Percentiles rank a stretch among this genome's conserved stretches.
phyloP scores from a whole-genome alignment of 2,797 vertebrate genomes.

The Peromyscus attwateri region DNA sequence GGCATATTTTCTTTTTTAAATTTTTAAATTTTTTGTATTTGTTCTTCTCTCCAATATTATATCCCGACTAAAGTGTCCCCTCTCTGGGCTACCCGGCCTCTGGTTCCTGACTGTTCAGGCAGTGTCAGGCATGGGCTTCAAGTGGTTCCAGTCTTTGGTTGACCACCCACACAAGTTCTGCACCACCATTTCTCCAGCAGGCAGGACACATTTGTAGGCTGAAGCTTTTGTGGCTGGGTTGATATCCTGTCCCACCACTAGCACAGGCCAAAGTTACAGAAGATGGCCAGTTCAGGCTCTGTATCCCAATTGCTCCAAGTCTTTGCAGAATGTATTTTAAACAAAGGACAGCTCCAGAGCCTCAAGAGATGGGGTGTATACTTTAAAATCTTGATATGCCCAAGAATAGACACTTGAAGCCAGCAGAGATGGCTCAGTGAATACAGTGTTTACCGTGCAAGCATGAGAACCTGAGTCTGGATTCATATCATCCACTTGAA shows the following conservation, averaged over 20 bases:
- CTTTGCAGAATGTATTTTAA: background rate
- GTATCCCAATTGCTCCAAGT: background rate
- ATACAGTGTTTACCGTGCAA: background rate
- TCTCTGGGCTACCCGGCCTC: background rate
- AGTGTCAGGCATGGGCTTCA: background rate
- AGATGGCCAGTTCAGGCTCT: background rate
- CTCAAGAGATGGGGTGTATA: background rate
- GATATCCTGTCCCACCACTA: background rate
- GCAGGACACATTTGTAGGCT: background rate
- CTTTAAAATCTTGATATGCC: background rate
- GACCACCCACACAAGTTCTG: background rate
- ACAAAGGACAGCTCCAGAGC: background rate
- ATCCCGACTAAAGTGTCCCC: background rate
- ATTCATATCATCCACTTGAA: background rate
- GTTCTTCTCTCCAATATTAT: background rate
- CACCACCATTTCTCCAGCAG: background rate
- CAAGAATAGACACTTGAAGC: background rate
- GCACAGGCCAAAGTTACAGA: background rate
- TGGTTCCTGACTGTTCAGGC: background rate
- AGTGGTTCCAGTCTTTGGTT: background rate
- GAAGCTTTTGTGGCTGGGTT: background rate
- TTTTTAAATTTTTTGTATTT: background rate
- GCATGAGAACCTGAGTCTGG: background rate
- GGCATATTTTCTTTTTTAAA: background rate
- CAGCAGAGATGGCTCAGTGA: background rate